Conservation (phyloP, 1,140 invertebrate genomes). For the Luehdorfia chinensis region DNA sequence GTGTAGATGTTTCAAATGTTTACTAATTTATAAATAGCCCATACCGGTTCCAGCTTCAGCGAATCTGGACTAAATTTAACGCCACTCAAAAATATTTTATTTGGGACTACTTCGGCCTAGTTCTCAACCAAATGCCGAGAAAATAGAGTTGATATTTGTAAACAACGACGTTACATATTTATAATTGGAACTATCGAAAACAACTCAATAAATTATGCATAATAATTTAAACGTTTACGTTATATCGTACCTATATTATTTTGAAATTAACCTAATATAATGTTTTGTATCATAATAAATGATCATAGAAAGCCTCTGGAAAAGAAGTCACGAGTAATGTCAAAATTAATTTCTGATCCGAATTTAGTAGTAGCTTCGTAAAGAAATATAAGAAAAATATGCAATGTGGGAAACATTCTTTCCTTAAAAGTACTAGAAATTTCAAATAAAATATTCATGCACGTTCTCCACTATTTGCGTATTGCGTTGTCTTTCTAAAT, state of each 20-base stretch:
- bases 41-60: slow-evolving; percentile 3
- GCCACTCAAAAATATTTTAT: slow-evolving; percentile 1
- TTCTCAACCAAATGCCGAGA: slow-evolving; percentile 16
- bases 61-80: slow-evolving; percentile 11
- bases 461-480: no score
- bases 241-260: no score
- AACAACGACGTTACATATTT: slow-evolving; percentile 6
- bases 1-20: slow-evolving; percentile 15
- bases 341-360: neutral
- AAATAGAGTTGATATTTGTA: slow-evolving; percentile 8
- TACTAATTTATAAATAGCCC: slow-evolving; percentile 13
- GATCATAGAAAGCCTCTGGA: neutral
- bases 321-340: no score
- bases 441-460: slow-evolving; percentile 5
- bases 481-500: neutral
- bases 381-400: slow-evolving; percentile 1
- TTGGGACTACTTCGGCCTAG: slow-evolving; percentile 1
- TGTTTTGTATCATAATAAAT: neutral
- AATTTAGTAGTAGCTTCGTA: slow-evolving; percentile 6
- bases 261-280: no score
- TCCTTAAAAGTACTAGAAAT: neutral
- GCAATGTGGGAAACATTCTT: slow-evolving; percentile 4
- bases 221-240: slow-evolving; percentile 1
- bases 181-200: slow-evolving; percentile 1
- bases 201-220: neutral